These are phyloP conservation scores for Xyrichtys novacula DNA, from an alignment of 2,797 vertebrate species.

Conservation along the genomic window DNA sequence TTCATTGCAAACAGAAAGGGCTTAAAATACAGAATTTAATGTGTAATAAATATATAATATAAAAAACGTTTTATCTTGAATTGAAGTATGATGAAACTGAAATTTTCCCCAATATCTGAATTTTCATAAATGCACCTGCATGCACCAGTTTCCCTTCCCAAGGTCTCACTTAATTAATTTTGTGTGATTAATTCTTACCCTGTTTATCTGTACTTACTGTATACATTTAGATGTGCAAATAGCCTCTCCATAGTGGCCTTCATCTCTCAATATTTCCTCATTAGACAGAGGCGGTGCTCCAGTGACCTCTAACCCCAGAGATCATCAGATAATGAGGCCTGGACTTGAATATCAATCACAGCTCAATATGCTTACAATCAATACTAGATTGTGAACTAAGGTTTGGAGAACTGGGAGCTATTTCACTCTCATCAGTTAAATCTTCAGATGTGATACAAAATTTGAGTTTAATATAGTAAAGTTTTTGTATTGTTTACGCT, in stretches of 20 bases:
- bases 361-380: conserved; percentile 19
- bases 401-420: neutral
- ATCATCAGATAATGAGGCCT: conserved; percentile 14
- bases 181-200: neutral
- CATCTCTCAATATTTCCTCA: neutral
- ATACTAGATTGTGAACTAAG: conserved; percentile 26
- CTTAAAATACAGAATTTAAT: no score
- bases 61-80: no score
- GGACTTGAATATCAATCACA: conserved; percentile 29
- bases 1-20: no score
- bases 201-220: neutral
- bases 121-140: no score
- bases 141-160: no score
- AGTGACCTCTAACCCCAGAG: conserved; percentile 31
- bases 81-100: no score
- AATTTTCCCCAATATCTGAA: no score
- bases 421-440: no score
- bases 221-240: neutral
- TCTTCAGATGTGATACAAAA: no score
- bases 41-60: no score
- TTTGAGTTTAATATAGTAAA: no score
- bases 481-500: neutral
- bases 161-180: no score
- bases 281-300: conserved; percentile 7
- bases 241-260: conserved; percentile 12